Conservation (phyloP, 2,888 invertebrate species). For the Sesamia inferens region DNA sequence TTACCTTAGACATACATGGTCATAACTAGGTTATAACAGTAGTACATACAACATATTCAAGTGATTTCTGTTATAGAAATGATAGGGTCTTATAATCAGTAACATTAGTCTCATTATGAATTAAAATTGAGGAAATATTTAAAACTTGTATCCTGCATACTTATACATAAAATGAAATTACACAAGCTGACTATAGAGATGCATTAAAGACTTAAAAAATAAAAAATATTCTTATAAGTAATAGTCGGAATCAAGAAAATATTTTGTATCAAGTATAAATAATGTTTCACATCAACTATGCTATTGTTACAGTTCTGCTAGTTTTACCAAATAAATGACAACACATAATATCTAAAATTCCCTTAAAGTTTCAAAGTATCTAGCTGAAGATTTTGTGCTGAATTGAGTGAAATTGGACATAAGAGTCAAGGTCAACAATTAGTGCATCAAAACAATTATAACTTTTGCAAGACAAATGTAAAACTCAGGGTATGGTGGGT, state of each 20-base stretch:
- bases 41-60: constrained; percentile 26
- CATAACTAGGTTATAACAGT: constrained; percentile 6
- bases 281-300: constrained; percentile 31
- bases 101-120: background rate
- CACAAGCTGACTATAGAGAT: constrained; percentile 11
- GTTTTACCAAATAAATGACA: constrained; percentile 4
- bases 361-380: background rate
- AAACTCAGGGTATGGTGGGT: no score
- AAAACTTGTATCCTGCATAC: background rate
- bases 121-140: background rate
- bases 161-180: constrained; percentile 12
- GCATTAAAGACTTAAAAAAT: constrained; percentile 33
- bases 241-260: constrained; percentile 66
- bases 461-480: no score
- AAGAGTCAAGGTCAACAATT: no score
- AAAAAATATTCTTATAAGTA: constrained; percentile 59
- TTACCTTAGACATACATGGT: constrained; percentile 19
- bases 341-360: constrained; percentile 23
- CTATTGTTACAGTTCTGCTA: constrained; percentile 32
- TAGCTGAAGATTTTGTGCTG: constrained; percentile 15
- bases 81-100: background rate
- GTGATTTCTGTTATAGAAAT: background rate
- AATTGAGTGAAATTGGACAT: constrained; percentile 5
- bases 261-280: constrained; percentile 49
- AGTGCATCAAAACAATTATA: no score